A percentile compares a stretch with the other conserved stretches of the same genome.
Conservation (phyloP, 2,797 vertebrate species). For the Cryptoprocta ferox region DNA sequence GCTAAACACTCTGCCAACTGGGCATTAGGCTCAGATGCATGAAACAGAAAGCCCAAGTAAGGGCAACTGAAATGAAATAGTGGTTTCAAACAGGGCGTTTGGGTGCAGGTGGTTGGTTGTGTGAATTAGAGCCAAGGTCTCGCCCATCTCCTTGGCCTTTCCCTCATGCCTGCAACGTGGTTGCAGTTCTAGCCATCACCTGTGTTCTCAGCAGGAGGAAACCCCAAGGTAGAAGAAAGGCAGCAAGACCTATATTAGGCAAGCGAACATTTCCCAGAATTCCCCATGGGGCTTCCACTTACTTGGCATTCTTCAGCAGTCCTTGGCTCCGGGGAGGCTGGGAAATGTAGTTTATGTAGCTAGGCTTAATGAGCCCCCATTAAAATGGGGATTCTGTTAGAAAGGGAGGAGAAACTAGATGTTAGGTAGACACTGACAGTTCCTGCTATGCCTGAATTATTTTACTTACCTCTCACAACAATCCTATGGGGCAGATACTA, state of each 20-base stretch:
- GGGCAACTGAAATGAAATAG: background rate
- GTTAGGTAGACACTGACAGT: background rate
- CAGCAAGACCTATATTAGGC: background rate
- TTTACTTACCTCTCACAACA: background rate
- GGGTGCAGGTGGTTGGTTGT: background rate
- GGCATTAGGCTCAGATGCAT: background rate
- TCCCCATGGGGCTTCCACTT: background rate
- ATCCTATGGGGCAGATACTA: background rate
- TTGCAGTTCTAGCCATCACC: background rate
- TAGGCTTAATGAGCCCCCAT: background rate
- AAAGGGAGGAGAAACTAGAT: background rate
- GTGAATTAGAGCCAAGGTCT: background rate
- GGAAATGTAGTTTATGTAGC: background rate
- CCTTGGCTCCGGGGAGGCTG: background rate
- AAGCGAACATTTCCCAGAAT: background rate
- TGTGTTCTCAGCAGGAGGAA: background rate
- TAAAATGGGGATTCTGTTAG: background rate
- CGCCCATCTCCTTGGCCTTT: background rate
- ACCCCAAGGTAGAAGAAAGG: background rate
- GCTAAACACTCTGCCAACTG: background rate
- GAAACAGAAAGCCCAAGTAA: background rate
- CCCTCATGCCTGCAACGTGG: background rate
- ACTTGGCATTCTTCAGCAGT: background rate
- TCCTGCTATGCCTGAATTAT: background rate
- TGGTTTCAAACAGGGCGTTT: background rate